Base-by-base conservation (phyloP, 1,140 invertebrate species). In the Drosophila tsacasi region DNA sequence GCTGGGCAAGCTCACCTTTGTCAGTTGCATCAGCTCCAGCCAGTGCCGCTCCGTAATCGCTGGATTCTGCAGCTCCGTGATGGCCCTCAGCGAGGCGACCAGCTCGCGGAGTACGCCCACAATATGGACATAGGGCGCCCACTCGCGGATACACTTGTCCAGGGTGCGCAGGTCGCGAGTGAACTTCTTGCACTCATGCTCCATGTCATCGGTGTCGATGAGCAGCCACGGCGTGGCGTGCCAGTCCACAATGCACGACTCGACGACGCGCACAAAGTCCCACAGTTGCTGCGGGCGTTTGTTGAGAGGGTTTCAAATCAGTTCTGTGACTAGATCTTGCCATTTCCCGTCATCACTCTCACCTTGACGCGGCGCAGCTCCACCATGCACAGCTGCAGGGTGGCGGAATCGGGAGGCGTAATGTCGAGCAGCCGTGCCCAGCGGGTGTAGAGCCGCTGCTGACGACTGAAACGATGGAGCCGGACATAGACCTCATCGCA, bases 41-140 rank as follows among this genome's bases (percentile, higher is more conserved):
- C 97, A 98, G 94, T 98, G 97, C 25, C 97, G 94, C 40, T 97
- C 96, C 74, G 96, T 94, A 74, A 98, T 97, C 12, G 97, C 96
- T 32, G 97, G 96, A 94, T 98, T 98, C 93, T 98, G 97, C 12
- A 98, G 93, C 93, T 98, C 97, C 15, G 96, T 96, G 47, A 98
- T 96, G 35, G 97, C 96, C 92, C 96, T 94, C 67, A 97, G 92
- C 5, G 96, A 96, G 5, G 96, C 95, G 77, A 97, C 94, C 94
- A 97, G 95, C 85, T 97, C 97, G 75, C 95, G 96, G 0, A 97
- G 94, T 35, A 94, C 94, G 1, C 93, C 93, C 84, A 97, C 96
- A 30, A 96, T 93, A 59, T 94, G 93, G 5, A 93, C 91, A 85
- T 96, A 98, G 4, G 96, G 94, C 76, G 96, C 94, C 97, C 97